phyloP scores from a whole-genome alignment of 1,140 invertebrate genomes.

The Galleria mellonella region DNA sequence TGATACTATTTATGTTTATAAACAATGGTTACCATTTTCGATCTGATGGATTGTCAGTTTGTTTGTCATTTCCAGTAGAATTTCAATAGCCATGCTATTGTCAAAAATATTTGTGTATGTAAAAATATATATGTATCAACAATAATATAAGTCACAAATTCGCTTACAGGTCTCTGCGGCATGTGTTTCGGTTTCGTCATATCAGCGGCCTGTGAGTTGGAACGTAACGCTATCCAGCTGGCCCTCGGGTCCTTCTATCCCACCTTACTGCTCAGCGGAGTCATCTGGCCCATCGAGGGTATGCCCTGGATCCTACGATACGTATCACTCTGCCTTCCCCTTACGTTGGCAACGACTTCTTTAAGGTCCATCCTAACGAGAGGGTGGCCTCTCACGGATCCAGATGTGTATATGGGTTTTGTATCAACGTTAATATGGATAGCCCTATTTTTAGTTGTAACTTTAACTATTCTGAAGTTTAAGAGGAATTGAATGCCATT shows the following conservation, averaged over 20 bases:
- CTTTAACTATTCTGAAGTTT: slow-evolving; percentile 85
- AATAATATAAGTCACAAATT: not conserved
- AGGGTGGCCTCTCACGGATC: slow-evolving; percentile 89
- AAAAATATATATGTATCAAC: too few relatives aligned
- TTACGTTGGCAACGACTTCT: slow-evolving; percentile 93
- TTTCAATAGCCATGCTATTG: too few relatives aligned
- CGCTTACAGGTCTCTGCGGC: slow-evolving; percentile 81
- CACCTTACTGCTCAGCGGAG: slow-evolving; percentile 91
- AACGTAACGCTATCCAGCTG: slow-evolving; percentile 95
- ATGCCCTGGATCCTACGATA: slow-evolving; percentile 91
- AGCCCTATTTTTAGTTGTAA: slow-evolving; percentile 87
- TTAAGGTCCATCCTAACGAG: slow-evolving; percentile 91
- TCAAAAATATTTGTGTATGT: too few relatives aligned
- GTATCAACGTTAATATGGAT: slow-evolving; percentile 93
- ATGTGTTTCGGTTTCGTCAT: slow-evolving; percentile 98
- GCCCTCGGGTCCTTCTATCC: slow-evolving; percentile 96
- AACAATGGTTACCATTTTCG: too few relatives aligned
- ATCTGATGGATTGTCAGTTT: too few relatives aligned
- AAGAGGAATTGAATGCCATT: slow-evolving; percentile 74
- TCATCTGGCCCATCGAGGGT: slow-evolving; percentile 91
- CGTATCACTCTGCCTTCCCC: slow-evolving; percentile 88
- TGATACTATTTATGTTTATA: too few relatives aligned
- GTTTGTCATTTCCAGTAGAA: too few relatives aligned
- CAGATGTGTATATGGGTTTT: slow-evolving; percentile 92
- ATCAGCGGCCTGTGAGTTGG: slow-evolving; percentile 92